Evolutionary conservation across 2,113 vertebrate species (phyloP).

Genomic region (Ailuropoda melanoleuca): DNA sequence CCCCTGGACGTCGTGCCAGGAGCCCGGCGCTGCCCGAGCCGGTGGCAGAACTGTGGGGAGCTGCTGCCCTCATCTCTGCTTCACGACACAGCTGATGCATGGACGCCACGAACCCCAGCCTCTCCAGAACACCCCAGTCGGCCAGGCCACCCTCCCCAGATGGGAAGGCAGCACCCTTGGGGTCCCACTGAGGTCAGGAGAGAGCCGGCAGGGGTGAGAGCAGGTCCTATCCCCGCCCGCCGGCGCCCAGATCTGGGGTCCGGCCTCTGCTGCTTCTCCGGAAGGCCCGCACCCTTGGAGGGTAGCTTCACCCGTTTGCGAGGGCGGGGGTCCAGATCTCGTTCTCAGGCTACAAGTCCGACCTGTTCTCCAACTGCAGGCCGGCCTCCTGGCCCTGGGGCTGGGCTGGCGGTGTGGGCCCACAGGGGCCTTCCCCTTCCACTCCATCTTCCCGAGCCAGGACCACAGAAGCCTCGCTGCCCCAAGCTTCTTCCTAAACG

Average conservation of each 20-base stretch:
- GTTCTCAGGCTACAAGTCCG: not conserved
- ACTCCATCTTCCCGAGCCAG: not conserved
- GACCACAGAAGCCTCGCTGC: not conserved
- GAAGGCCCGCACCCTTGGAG: not conserved
- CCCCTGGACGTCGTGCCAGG: not conserved
- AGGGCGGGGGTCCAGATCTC: rapidly evolving
- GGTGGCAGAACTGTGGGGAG: not conserved
- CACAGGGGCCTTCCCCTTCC: no score
- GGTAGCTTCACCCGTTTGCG: not conserved
- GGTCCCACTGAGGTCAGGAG: no score
- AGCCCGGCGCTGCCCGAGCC: not conserved
- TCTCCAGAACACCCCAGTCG: not conserved
- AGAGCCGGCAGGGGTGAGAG: not conserved
- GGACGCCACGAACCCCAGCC: not conserved
- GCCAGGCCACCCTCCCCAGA: not conserved
- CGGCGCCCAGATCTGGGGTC: not conserved
- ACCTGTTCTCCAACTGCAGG: not conserved
- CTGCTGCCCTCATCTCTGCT: not conserved
- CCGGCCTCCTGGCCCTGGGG: rapidly evolving
- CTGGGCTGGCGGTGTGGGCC: no score
- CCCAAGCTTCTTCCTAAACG: not conserved
- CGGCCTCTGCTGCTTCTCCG: not conserved
- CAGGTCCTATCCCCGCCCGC: not conserved
- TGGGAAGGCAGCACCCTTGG: rapidly evolving
- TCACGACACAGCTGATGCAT: not conserved